These are phyloP conservation scores for Plebejus argus DNA, from an alignment of 2,888 invertebrate species.

Conservation along the genomic window DNA sequence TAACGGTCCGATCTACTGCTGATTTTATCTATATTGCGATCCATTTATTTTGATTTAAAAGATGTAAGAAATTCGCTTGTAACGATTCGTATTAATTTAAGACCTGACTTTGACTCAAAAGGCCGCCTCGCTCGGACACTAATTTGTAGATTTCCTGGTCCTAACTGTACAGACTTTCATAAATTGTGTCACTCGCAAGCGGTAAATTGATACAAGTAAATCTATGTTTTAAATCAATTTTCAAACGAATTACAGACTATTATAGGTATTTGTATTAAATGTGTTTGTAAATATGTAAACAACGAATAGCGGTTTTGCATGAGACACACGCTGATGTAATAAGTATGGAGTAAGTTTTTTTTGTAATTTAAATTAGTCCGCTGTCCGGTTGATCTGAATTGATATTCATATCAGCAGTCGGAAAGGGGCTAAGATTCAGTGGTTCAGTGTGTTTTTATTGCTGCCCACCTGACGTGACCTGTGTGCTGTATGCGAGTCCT, in stretches of 20 bases:
- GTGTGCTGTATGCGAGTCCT: slow-evolving; percentile 65
- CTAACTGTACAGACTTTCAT: slow-evolving; percentile 15
- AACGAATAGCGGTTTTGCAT: background rate
- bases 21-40: slow-evolving; percentile 31
- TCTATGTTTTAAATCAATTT: background rate
- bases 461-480: slow-evolving; percentile 65
- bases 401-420: slow-evolving; percentile 54
- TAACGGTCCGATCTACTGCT: slow-evolving; percentile 23
- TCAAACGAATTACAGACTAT: background rate
- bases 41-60: slow-evolving; percentile 16
- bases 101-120: slow-evolving; percentile 15
- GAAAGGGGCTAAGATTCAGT: slow-evolving; percentile 58
- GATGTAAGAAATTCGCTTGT: background rate
- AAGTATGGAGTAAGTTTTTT: slow-evolving; percentile 20
- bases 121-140: background rate
- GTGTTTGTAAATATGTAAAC: background rate
- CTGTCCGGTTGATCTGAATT: slow-evolving; percentile 54
- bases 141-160: slow-evolving; percentile 9
- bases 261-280: background rate
- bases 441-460: slow-evolving; percentile 60
- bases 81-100: slow-evolving; percentile 29
- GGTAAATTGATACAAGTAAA: slow-evolving; percentile 6
- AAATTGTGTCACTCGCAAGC: background rate
- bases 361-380: slow-evolving; percentile 48
- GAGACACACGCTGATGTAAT: background rate